A percentile compares a stretch with the other conserved stretches of the same genome.
Conservation (phyloP, 2,113 vertebrate species). For the Odobenus rosmarus region DNA sequence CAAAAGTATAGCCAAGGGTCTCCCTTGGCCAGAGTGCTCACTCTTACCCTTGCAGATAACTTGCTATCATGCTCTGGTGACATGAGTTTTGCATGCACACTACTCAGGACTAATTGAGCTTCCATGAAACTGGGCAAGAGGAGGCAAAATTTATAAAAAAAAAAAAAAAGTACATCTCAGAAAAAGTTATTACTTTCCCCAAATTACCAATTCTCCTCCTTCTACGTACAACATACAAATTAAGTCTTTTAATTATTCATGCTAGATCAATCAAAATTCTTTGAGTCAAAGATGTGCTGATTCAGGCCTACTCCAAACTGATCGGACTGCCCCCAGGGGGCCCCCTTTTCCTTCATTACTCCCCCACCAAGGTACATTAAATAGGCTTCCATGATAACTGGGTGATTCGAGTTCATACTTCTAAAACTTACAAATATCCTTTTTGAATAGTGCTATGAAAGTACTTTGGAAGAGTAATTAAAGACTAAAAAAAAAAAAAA, state of each 20-base stretch:
- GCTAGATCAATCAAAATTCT: conserved; percentile 18
- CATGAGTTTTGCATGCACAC: neutral
- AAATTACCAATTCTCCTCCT: conserved; percentile 28
- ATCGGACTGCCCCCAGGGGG: neutral
- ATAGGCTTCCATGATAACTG: conserved; percentile 44
- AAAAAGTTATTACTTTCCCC: conserved; percentile 3
- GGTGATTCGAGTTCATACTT: conserved; percentile 24
- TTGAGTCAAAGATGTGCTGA: neutral
- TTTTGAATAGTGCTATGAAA: conserved; percentile 33
- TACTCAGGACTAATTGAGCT: neutral
- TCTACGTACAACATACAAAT: conserved; percentile 38
- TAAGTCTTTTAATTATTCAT: conserved; percentile 40
- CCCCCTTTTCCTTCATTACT: neutral
- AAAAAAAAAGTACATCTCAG: neutral
- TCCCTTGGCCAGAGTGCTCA: neutral
- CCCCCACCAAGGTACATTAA: conserved; percentile 28
- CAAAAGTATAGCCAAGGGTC: neutral
- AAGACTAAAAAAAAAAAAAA: conserved; percentile 39
- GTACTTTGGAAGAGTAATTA: conserved; percentile 49
- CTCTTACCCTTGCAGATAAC: neutral
- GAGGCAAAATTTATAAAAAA: neutral
- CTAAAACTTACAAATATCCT: conserved; percentile 57
- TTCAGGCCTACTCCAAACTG: neutral
- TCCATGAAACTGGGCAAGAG: neutral
- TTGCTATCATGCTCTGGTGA: neutral